Evolutionary conservation across 1,140 invertebrate species (phyloP).

Genomic region (Cyclina sinensis): DNA sequence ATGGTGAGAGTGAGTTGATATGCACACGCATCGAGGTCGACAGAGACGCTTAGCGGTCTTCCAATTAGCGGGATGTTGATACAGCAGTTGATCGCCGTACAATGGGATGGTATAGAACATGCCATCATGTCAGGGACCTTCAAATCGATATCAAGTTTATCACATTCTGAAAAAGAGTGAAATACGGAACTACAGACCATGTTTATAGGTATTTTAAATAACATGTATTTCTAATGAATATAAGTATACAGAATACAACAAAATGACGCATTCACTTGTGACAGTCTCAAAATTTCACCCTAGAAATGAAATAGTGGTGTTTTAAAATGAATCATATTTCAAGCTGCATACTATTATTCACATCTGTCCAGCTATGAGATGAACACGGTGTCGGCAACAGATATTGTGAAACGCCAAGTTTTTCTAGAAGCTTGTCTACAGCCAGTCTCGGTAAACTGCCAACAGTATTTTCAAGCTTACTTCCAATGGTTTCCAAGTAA

Average conservation of each 20-base stretch:
- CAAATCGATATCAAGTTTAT: background rate
- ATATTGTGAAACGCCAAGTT: constrained; percentile 12
- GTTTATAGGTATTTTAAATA: no score
- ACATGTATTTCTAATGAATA: no score
- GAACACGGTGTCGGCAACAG: background rate
- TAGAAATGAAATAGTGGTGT: background rate
- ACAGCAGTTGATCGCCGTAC: constrained; percentile 61
- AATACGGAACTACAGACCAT: no score
- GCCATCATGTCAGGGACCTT: background rate
- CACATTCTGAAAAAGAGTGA: constrained; percentile 37
- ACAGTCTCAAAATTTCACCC: background rate
- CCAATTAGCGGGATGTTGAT: background rate
- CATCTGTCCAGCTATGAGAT: background rate
- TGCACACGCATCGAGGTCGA: constrained; percentile 35
- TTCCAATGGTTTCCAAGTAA: background rate
- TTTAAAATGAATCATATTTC: no score
- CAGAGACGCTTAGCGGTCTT: background rate
- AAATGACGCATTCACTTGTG: background rate
- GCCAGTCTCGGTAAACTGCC: background rate
- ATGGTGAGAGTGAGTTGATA: constrained; percentile 22
- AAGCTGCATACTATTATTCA: background rate
- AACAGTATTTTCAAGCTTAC: background rate
- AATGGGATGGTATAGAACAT: constrained; percentile 39
- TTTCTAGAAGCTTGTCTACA: constrained; percentile 25
- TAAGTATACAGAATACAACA: no score